Base-by-base conservation (phyloP, 23 tunicate genomes). In the Trididemnum clinides region DNA sequence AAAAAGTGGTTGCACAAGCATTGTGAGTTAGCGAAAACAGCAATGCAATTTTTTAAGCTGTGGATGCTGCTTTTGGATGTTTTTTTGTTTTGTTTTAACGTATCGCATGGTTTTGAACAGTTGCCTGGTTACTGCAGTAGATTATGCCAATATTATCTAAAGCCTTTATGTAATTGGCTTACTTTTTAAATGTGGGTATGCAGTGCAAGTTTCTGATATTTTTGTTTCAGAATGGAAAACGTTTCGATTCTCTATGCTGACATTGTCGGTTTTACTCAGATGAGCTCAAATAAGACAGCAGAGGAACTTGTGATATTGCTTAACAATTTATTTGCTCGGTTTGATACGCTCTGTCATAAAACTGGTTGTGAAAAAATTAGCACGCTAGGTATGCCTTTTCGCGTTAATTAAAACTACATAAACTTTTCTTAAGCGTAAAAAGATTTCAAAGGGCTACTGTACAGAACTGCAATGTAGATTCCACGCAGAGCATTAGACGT, bases 181-280 rank as follows among this genome's bases (percentile, higher is more conserved):
- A 44, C 54, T 10, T 15, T 44, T 44, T 44, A 7, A 44, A 25
- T 26, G 22, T 32, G n/a, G n/a, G n/a, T n/a, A n/a, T n/a, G n/a
- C n/a, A n/a, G n/a, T n/a, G n/a, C n/a, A n/a, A n/a, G n/a, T n/a
- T n/a, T n/a, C n/a, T n/a, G n/a, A n/a, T n/a, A n/a, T n/a, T n/a
- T n/a, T n/a, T n/a, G n/a, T n/a, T n/a, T n/a, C 37, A 94, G 98
- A 39, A 89, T 69, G 90, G 88, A 87, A 12, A 71, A 96, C 44
- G 99, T 96, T 7, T 96, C 99, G 18, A 96, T 96, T 32, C 79
- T 96, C 21, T 96, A 96, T 50, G 99, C 99, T 88, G 99, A 96
- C 49, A 96, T 96, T 26, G 99, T 96, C 10, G 99, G 99, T 19
- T 96, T 96, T 37, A 97, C 99, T 2, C 86, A 90, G 64, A 88